Evolutionary conservation across 2,797 vertebrate genomes (phyloP).

Genomic region (Gymnopithys bicolor): DNA sequence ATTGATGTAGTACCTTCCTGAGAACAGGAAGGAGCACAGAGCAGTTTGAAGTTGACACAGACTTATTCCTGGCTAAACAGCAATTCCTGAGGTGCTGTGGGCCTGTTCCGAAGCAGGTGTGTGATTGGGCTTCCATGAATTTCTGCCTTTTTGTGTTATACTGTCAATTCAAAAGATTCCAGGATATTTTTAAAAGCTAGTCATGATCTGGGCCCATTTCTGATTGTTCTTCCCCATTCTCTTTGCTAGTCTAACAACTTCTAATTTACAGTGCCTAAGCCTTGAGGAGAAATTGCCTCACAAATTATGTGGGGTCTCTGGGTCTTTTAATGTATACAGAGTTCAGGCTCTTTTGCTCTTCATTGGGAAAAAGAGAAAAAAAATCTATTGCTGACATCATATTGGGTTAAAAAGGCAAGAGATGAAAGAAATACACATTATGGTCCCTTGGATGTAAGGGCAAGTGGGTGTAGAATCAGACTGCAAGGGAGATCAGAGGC

Average conservation of each 20-base stretch:
- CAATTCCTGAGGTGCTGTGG: not conserved
- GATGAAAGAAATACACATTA: not conserved
- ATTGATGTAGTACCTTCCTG: not conserved
- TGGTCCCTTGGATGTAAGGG: not conserved
- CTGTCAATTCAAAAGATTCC: not conserved
- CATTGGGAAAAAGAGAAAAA: not conserved
- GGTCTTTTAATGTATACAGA: not conserved
- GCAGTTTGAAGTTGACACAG: not conserved
- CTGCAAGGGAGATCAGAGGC: not conserved
- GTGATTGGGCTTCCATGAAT: not conserved
- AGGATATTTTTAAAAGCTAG: not conserved
- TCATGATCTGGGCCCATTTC: not conserved
- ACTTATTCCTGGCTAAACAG: not conserved
- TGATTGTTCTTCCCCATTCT: not conserved
- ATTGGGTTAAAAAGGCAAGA: not conserved
- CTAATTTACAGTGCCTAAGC: not conserved
- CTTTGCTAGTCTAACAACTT: not conserved
- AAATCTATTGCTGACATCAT: not conserved
- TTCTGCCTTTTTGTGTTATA: not conserved
- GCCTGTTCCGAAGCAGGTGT: not conserved
- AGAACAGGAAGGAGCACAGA: not conserved
- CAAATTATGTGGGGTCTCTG: not conserved
- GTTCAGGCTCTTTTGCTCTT: not conserved
- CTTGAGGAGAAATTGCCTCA: not conserved
- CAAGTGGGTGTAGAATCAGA: not conserved